Conservation (phyloP, 92 coral and sea anemone species). For the Paragorgia papillata region DNA sequence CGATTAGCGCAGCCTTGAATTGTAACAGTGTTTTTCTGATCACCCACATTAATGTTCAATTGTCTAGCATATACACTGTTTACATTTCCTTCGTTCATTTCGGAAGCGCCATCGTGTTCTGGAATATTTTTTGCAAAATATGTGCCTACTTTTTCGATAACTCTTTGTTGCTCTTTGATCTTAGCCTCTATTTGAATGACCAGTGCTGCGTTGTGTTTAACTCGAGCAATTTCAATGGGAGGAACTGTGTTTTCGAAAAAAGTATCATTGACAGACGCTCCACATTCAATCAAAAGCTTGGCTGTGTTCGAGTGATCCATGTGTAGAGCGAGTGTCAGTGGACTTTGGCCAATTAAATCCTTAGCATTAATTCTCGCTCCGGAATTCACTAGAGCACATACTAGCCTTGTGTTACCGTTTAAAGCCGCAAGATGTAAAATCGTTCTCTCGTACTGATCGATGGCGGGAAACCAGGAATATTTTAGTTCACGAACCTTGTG, state of each 20-base stretch:
- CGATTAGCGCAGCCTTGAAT: constrained; percentile 36
- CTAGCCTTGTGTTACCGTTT: constrained; percentile 15
- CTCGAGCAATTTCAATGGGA: constrained; percentile 21
- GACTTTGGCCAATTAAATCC: constrained; percentile 27
- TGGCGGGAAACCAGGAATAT: too few species aligned
- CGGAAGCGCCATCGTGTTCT: neutral
- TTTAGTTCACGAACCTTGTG: too few species aligned
- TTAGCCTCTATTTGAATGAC: constrained; percentile 5
- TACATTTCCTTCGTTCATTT: too few species aligned
- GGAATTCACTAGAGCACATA: constrained; percentile 12
- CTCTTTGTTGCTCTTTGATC: neutral
- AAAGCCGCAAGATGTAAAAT: too few species aligned
- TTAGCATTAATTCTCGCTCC: neutral
- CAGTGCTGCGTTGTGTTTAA: neutral
- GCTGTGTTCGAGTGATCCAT: too few species aligned
- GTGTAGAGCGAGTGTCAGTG: constrained; percentile 15
- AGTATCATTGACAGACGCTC: too few species aligned
- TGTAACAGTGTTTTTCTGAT: constrained; percentile 40
- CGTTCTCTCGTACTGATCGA: too few species aligned
- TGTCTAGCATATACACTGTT: neutral
- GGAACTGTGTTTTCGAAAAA: too few species aligned
- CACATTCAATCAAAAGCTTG: too few species aligned
- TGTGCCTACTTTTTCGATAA: constrained; percentile 6
- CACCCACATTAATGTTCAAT: constrained; percentile 44
- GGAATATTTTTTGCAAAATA: neutral